Conservation (phyloP, 2,888 invertebrate species). For the Lithophane socia region DNA sequence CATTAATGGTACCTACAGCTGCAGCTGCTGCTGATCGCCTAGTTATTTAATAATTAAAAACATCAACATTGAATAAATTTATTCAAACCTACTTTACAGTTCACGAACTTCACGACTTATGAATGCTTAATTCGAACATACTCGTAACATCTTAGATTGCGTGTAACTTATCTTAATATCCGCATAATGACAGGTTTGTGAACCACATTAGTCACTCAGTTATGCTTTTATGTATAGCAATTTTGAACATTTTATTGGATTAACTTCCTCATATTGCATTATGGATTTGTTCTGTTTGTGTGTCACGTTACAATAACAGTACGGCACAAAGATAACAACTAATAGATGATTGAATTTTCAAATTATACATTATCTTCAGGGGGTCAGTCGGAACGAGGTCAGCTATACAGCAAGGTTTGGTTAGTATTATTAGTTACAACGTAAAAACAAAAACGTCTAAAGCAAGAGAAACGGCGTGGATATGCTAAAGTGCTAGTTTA, state of each 20-base stretch:
- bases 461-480: background rate
- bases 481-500: background rate
- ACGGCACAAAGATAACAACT: slow-evolving; percentile 8
- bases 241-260: slow-evolving; percentile 56
- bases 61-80: slow-evolving; percentile 54
- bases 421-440: too few species aligned
- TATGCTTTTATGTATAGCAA: slow-evolving; percentile 62
- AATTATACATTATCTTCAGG: slow-evolving; percentile 4
- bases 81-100: slow-evolving; percentile 62
- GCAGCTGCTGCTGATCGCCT: slow-evolving; percentile 21
- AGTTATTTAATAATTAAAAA: slow-evolving; percentile 55
- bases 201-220: slow-evolving; percentile 55
- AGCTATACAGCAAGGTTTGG: background rate
- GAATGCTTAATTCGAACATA: slow-evolving; percentile 56
- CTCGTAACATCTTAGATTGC: slow-evolving; percentile 59
- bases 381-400: slow-evolving; percentile 5
- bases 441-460: background rate
- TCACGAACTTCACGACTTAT: slow-evolving; percentile 58
- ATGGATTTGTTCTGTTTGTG: slow-evolving; percentile 22
- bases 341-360: slow-evolving; percentile 26
- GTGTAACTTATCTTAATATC: slow-evolving; percentile 58
- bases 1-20: background rate
- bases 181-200: slow-evolving; percentile 66
- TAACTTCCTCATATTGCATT: slow-evolving; percentile 65
- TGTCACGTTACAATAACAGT: slow-evolving; percentile 21